phyloP scores from a whole-genome alignment of 1,140 invertebrate genomes.

The Odontomachus brunneus region DNA sequence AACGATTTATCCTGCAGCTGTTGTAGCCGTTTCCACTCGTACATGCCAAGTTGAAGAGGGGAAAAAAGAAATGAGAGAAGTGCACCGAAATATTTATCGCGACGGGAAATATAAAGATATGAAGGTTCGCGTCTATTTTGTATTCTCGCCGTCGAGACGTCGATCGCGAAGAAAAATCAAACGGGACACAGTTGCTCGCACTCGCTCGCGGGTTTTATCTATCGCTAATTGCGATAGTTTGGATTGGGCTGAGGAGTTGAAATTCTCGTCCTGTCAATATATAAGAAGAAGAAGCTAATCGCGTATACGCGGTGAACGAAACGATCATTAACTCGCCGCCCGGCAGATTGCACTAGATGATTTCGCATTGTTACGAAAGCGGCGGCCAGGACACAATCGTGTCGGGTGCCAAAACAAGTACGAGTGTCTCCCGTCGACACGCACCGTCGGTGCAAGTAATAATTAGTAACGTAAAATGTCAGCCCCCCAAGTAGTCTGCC shows the following conservation, averaged over 20 bases:
- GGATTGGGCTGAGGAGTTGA: too few species aligned
- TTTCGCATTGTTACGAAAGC: constrained; percentile 42
- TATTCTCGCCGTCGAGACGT: too few species aligned
- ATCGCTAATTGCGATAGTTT: constrained; percentile 9
- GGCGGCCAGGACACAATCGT: constrained; percentile 3
- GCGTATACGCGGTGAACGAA: background rate
- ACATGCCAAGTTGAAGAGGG: background rate
- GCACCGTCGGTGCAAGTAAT: background rate
- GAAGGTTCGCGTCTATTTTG: background rate
- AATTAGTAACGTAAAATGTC: constrained; percentile 39
- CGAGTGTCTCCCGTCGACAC: constrained; percentile 33
- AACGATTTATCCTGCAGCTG: constrained; percentile 41
- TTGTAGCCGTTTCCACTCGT: constrained; percentile 3
- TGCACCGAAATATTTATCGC: constrained; percentile 6
- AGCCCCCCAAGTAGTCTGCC: background rate
- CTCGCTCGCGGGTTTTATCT: background rate
- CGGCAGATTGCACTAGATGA: constrained; percentile 4
- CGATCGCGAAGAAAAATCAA: too few species aligned
- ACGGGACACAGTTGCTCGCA: too few species aligned
- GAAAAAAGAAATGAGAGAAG: constrained; percentile 34
- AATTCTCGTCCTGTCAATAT: too few species aligned
- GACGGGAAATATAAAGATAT: background rate
- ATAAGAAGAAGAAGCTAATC: too few species aligned
- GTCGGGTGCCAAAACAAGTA: constrained; percentile 35
- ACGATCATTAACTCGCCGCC: background rate